Base-by-base conservation (phyloP, 2,888 invertebrate genomes). In the Bursaphelenchus okinawaensis region DNA sequence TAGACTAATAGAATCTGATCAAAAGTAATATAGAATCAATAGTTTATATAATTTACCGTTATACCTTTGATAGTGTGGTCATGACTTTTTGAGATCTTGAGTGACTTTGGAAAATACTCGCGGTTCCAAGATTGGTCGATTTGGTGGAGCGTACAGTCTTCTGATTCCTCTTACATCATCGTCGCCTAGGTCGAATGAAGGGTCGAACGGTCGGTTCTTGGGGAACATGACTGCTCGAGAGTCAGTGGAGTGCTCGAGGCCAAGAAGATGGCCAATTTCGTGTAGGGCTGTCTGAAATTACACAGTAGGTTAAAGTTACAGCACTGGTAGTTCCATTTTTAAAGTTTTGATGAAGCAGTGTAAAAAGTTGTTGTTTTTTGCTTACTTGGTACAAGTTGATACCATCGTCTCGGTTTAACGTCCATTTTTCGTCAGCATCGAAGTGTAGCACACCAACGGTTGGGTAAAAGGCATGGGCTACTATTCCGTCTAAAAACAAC, bases 211-310 rank as follows among this genome's bases (percentile, higher is more conserved):
- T 26, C 63, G 23, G 24, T 67, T 73, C 50, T 63, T 71, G 3
- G 79, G 79, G 61, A 68, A 84, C 82, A 81, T 81, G 7, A 77
- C 80, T 2, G 81, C 77, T 19, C 76, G 57, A 9, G 66, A 51
- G 57, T 93, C 93, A 63, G 92, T 92, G 75, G 93, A 87, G 73
- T 95, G 87, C 85, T 94, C 93, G 90, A 92, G 90, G 91, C 95
- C 95, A 86, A 93, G 88, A 84, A 93, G 91, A 85, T 92, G 93
- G 83, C 92, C 82, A 51, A 81, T 79, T 63, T 81, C 81, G 61
- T 82, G 81, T 7, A 81, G 74, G 7, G 80, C 78, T 12, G 80
- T 81, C 75, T 82, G 65, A 20, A 73, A 56, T 9, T 27, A 55
- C 19, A 12, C 28, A 20, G 6, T 4, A n/a, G n/a, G 12, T 22